phyloP scores from a whole-genome alignment of 2,888 invertebrate species.

The Sphaeridia pumilis region DNA sequence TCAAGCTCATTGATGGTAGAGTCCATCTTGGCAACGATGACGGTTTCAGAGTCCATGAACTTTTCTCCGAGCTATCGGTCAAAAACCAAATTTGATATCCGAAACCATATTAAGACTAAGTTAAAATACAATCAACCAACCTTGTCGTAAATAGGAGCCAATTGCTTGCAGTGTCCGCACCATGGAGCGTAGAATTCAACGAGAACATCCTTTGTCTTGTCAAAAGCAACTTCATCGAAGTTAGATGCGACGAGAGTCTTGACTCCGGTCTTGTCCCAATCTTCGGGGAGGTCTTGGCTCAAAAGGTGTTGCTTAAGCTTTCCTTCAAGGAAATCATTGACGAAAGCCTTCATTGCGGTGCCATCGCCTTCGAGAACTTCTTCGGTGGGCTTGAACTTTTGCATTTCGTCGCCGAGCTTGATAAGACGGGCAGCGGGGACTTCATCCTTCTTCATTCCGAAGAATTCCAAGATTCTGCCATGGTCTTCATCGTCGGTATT shows the following conservation, averaged over 20 bases:
- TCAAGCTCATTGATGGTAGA: slow-evolving; percentile 95
- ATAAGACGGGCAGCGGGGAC: slow-evolving; percentile 83
- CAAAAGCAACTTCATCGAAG: slow-evolving; percentile 84
- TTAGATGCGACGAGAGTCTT: slow-evolving; percentile 87
- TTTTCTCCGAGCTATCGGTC: slow-evolving; percentile 68
- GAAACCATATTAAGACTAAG: not conserved
- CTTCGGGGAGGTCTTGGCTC: slow-evolving; percentile 84
- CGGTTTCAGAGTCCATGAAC: slow-evolving; percentile 64
- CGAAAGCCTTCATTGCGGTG: slow-evolving; percentile 55
- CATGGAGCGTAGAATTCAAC: slow-evolving; percentile 99
- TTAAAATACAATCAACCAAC: slow-evolving; percentile 35
- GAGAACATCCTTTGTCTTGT: slow-evolving; percentile 77
- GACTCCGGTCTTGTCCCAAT: slow-evolving; percentile 93
- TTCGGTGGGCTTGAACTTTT: slow-evolving; percentile 84
- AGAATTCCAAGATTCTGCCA: slow-evolving; percentile 96
- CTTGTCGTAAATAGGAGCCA: slow-evolving; percentile 86
- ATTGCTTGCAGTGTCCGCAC: slow-evolving; percentile 97
- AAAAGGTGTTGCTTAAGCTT: slow-evolving; percentile 90
- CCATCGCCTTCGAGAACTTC: slow-evolving; percentile 58
- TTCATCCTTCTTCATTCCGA: slow-evolving; percentile 92
- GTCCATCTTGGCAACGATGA: slow-evolving; percentile 97
- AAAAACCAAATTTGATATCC: not conserved
- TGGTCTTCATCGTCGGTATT: slow-evolving; percentile 93
- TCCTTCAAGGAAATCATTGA: slow-evolving; percentile 78
- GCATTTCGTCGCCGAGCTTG: slow-evolving; percentile 91